Conservation (phyloP, 1,140 invertebrate genomes). For the Drosophila lini region DNA sequence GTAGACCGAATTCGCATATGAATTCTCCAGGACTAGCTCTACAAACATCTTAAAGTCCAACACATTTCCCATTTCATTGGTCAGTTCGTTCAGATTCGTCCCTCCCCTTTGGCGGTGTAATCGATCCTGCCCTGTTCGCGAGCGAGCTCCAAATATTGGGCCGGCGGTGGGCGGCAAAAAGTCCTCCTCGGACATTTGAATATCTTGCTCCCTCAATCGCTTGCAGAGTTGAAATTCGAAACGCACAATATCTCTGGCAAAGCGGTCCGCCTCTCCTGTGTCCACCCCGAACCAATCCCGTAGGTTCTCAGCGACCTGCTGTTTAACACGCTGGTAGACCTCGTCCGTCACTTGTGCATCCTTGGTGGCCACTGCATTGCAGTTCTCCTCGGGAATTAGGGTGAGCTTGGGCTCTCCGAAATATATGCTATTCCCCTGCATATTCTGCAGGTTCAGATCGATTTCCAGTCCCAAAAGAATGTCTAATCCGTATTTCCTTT, state of each 20-base stretch:
- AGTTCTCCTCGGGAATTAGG: constrained; percentile 67
- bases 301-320: constrained; percentile 59
- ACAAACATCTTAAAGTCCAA: constrained; percentile 66
- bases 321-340: constrained; percentile 46
- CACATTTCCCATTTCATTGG: constrained; percentile 33
- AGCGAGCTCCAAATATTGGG: constrained; percentile 17
- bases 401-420: constrained; percentile 68
- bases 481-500: constrained; percentile 68
- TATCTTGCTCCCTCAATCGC: constrained; percentile 53
- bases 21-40: constrained; percentile 49
- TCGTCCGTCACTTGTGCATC: constrained; percentile 35
- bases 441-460: constrained; percentile 56
- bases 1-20: constrained; percentile 43
- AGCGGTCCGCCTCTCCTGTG: constrained; percentile 45
- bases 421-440: constrained; percentile 63
- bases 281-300: constrained; percentile 59
- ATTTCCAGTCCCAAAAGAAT: constrained; percentile 71
- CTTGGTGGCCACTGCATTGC: constrained; percentile 37
- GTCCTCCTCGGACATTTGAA: constrained; percentile 24
- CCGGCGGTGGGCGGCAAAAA: not conserved
- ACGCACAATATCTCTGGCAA: constrained; percentile 67
- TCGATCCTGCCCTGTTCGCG: constrained; percentile 58
- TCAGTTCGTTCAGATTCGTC: constrained; percentile 42
- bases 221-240: constrained; percentile 81
- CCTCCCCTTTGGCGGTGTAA: constrained; percentile 46